phyloP scores from a whole-genome alignment of 2,113 vertebrate species.

The Vidua chalybeata region DNA sequence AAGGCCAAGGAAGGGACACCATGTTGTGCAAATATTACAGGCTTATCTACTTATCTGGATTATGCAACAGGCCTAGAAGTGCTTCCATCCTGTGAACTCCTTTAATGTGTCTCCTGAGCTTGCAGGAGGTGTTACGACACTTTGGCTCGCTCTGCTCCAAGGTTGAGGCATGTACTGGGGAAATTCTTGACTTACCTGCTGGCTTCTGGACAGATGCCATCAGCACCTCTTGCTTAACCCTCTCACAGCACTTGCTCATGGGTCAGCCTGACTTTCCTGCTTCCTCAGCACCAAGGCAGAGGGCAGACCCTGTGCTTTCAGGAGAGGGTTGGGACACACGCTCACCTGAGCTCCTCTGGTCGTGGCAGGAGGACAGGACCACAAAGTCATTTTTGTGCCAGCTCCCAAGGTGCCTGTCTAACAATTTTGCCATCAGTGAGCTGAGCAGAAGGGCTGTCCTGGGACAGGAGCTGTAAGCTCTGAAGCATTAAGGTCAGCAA shows the following conservation, averaged over 20 bases:
- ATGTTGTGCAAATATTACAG: conserved; percentile 40
- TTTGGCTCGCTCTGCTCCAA: background rate
- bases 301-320: background rate
- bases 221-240: background rate
- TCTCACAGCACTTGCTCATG: background rate
- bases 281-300: background rate
- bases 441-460: background rate
- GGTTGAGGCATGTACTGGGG: background rate
- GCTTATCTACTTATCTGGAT: conserved; percentile 52
- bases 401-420: background rate
- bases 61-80: conserved; percentile 55
- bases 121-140: conserved; percentile 16
- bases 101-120: conserved; percentile 15
- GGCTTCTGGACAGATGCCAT: background rate
- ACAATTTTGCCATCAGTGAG: background rate
- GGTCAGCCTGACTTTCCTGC: background rate
- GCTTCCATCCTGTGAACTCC: conserved; percentile 35
- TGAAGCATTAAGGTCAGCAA: background rate
- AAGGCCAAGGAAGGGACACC: conserved; percentile 20
- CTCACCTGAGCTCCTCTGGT: accelerated
- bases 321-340: background rate
- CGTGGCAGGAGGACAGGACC: accelerated
- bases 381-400: background rate
- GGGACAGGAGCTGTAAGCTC: background rate
- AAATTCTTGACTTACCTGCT: conserved; percentile 39